These are phyloP conservation scores for Drosophila formosana DNA, from an alignment of 2,888 invertebrate genomes.

Conservation along the genomic window DNA sequence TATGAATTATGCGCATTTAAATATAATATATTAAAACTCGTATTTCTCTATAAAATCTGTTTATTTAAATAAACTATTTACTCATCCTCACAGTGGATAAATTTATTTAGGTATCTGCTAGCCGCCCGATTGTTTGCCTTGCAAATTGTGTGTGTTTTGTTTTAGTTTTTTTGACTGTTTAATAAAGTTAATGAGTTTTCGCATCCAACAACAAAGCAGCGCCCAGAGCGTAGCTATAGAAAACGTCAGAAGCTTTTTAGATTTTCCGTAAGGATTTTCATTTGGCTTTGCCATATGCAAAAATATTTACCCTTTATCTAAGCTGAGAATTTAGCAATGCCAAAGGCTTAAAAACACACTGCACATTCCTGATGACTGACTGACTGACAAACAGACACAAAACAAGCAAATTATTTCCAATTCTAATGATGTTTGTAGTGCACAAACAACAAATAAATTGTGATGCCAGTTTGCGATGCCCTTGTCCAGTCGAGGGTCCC, in stretches of 20 bases:
- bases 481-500: background rate
- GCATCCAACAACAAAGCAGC: constrained; percentile 7
- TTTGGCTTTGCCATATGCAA: constrained; percentile 1
- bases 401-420: constrained; percentile 28
- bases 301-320: constrained; percentile 17
- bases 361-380: background rate
- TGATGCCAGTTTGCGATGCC: background rate
- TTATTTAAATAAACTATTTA: too few species aligned
- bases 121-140: too few species aligned
- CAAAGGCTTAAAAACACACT: background rate
- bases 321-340: background rate
- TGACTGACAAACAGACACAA: background rate
- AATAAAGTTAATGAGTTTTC: constrained; percentile 48
- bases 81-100: too few species aligned
- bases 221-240: background rate
- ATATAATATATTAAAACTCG: too few species aligned
- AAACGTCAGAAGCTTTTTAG: constrained; percentile 4
- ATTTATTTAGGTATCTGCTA: background rate
- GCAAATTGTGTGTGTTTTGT: background rate
- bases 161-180: constrained; percentile 18
- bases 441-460: constrained; percentile 5
- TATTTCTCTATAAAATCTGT: too few species aligned
- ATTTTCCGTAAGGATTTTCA: background rate
- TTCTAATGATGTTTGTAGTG: constrained; percentile 22
- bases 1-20: too few species aligned